phyloP scores from a whole-genome alignment of 2,797 vertebrate species.

The Amblyraja radiata region DNA sequence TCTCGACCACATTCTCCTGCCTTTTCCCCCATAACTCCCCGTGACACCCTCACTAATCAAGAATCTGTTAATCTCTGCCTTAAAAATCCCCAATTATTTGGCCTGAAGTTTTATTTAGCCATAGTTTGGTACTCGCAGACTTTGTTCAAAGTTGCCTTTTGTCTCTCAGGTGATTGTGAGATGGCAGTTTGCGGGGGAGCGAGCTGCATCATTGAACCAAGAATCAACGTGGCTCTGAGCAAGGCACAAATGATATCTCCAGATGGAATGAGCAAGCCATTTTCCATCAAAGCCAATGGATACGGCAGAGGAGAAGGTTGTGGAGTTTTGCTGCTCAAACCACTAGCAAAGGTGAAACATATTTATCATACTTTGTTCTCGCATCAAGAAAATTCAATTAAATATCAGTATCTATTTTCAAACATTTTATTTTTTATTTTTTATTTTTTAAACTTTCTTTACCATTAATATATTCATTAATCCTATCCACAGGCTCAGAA shows the following conservation, averaged over 20 bases:
- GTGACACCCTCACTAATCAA: too few relatives aligned
- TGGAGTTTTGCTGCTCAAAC: slow-evolving; percentile 66
- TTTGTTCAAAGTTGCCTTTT: not conserved
- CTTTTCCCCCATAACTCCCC: too few relatives aligned
- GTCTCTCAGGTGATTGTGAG: slow-evolving; percentile 69
- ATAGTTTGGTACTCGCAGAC: not conserved
- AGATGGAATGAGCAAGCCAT: slow-evolving; percentile 71
- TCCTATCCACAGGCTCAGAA: slow-evolving; percentile 60
- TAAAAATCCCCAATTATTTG: too few relatives aligned
- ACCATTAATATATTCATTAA: not conserved
- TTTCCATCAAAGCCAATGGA: slow-evolving; percentile 67
- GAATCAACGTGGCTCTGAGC: slow-evolving; percentile 69
- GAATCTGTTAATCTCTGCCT: too few relatives aligned
- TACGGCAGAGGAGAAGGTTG: slow-evolving; percentile 82
- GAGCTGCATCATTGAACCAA: slow-evolving; percentile 68
- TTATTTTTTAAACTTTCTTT: too few relatives aligned
- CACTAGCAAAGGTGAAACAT: slow-evolving; percentile 57
- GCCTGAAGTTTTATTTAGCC: not conserved
- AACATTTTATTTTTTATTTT: too few relatives aligned
- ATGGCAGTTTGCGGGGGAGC: slow-evolving; percentile 77
- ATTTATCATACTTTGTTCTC: not conserved
- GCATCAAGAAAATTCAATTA: not conserved
- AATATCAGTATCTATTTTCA: not conserved
- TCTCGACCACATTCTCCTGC: too few relatives aligned
- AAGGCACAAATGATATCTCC: slow-evolving; percentile 82